Percentiles rank a stretch among this genome's conserved stretches.
Conservation (phyloP, 1,140 invertebrate genomes). For the Wiebesia pumilae region DNA sequence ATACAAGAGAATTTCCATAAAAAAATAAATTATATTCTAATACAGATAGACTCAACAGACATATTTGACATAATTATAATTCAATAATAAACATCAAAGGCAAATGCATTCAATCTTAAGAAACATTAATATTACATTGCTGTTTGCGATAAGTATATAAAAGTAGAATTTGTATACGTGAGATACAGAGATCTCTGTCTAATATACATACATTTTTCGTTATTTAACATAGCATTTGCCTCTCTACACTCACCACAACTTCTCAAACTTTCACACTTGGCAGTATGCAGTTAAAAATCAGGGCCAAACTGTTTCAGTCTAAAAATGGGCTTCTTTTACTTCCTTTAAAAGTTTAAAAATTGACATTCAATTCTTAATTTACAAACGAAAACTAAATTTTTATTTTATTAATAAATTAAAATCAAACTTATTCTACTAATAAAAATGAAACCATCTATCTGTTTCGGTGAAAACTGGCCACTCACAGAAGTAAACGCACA, state of each 20-base stretch:
- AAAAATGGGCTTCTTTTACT: constrained; percentile 34
- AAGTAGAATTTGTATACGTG: constrained; percentile 54
- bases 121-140: constrained; percentile 37
- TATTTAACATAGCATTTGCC: constrained; percentile 55
- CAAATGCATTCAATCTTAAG: constrained; percentile 23
- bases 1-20: constrained; percentile 49
- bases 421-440: constrained; percentile 49
- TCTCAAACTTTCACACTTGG: constrained; percentile 57
- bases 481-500: not conserved
- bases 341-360: constrained; percentile 17
- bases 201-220: constrained; percentile 48
- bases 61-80: constrained; percentile 5
- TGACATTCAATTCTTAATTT: constrained; percentile 25
- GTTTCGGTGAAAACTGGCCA: not conserved
- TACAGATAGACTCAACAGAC: not conserved
- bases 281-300: constrained; percentile 48
- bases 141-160: constrained; percentile 49
- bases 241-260: constrained; percentile 57
- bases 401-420: constrained; percentile 29
- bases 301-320: constrained; percentile 23
- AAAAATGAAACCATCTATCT: not conserved
- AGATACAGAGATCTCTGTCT: constrained; percentile 31
- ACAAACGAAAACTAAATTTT: not conserved
- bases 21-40: constrained; percentile 35
- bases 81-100: constrained; percentile 32